Evolutionary conservation across 2,888 invertebrate genomes (phyloP).

Genomic region (Dryobota labecula): DNA sequence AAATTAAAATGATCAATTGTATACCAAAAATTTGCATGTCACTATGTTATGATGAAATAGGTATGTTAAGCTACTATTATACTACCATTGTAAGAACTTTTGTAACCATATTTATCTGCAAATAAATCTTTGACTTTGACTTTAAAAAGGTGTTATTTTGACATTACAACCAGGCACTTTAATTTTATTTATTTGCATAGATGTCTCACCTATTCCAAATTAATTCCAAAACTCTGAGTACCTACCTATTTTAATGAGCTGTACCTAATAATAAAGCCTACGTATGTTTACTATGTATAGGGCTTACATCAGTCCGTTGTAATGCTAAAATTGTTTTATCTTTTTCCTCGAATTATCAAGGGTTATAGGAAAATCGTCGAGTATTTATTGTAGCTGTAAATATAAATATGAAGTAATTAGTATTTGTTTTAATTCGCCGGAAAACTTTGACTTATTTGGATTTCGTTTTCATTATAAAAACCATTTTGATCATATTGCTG

Average conservation of each 20-base stretch:
- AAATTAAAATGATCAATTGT: too few species aligned
- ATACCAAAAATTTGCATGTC: too few species aligned
- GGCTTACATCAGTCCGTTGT: slow-evolving; percentile 25
- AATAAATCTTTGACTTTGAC: too few species aligned
- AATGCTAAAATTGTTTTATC: slow-evolving; percentile 12
- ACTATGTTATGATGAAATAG: too few species aligned
- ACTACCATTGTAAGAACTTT: too few species aligned
- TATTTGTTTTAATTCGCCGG: slow-evolving; percentile 11
- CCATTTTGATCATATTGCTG: too few species aligned
- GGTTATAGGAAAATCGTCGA: slow-evolving; percentile 17
- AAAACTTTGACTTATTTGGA: slow-evolving; percentile 6
- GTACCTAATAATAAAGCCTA: background rate
- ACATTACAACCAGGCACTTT: too few species aligned
- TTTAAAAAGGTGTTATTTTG: too few species aligned
- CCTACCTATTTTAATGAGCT: slow-evolving; percentile 1
- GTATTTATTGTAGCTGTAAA: slow-evolving; percentile 22
- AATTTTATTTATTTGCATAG: background rate
- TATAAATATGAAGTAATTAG: slow-evolving; percentile 34
- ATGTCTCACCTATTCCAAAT: background rate
- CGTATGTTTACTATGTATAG: background rate
- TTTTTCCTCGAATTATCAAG: slow-evolving; percentile 30
- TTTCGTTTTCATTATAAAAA: background rate
- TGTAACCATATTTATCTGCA: too few species aligned
- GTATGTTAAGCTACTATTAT: too few species aligned
- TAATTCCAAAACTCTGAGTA: background rate